phyloP scores from a whole-genome alignment of 2,113 vertebrate genomes.

The Hymenochirus boettgeri region DNA sequence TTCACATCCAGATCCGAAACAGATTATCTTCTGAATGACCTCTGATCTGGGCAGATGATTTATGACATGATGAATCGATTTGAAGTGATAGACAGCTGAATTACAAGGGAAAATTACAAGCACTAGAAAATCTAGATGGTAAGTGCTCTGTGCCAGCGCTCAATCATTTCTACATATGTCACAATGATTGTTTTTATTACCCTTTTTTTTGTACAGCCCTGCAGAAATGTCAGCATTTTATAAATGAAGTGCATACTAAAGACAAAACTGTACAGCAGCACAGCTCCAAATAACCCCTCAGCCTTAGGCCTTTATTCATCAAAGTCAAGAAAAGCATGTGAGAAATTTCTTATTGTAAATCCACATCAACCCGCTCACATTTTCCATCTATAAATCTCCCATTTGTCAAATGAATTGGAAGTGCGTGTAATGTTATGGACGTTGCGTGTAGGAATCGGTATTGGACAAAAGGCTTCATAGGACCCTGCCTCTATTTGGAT shows the following conservation, averaged over 20 bases:
- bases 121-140: not conserved
- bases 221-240: slow-evolving; percentile 2
- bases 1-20: too few relatives aligned
- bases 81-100: not conserved
- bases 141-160: not conserved
- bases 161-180: not conserved
- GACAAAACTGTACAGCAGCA: not conserved
- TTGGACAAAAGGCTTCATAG: too few relatives aligned
- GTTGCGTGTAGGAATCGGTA: too few relatives aligned
- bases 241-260: not conserved
- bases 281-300: not conserved
- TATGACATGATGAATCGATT: not conserved
- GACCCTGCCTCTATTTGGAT: too few relatives aligned
- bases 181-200: not conserved
- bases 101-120: not conserved
- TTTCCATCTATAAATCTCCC: not conserved
- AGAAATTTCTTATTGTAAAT: not conserved
- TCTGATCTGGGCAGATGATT: not conserved
- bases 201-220: not conserved
- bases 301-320: not conserved
- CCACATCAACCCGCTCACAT: not conserved
- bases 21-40: too few relatives aligned
- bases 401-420: too few relatives aligned
- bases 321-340: not conserved
- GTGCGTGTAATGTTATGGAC: too few relatives aligned